Evolutionary conservation across 2,797 vertebrate genomes (phyloP).

Genomic region (Chelon labrosus): DNA sequence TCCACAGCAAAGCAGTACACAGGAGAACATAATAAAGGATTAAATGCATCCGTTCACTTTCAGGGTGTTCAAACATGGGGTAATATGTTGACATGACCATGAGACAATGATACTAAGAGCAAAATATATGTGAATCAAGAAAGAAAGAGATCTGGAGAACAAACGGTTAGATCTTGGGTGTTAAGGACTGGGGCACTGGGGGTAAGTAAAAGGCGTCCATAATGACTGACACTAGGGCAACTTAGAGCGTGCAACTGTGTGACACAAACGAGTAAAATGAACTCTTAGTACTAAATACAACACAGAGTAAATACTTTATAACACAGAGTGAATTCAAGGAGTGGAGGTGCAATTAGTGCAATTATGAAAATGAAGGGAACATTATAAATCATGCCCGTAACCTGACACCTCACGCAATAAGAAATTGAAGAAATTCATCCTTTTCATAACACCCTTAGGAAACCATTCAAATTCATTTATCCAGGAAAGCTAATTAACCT

Average conservation of each 20-base stretch:
- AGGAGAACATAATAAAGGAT: neutral
- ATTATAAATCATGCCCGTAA: conserved; percentile 74
- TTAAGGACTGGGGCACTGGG: no score
- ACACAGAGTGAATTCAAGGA: conserved; percentile 52
- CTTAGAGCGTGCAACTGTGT: neutral
- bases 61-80: neutral
- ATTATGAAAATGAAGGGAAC: conserved; percentile 74
- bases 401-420: conserved; percentile 61
- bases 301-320: conserved; percentile 46
- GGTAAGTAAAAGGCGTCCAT: neutral
- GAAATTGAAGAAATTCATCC: conserved; percentile 58
- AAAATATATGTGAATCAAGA: neutral
- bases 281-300: conserved; percentile 8
- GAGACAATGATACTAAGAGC: neutral
- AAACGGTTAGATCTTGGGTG: neutral
- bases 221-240: neutral
- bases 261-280: conserved; percentile 29
- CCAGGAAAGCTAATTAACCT: conserved; percentile 65
- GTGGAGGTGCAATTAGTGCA: conserved; percentile 58
- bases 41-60: neutral
- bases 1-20: neutral
- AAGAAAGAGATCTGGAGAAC: neutral
- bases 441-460: conserved; percentile 51
- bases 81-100: neutral
- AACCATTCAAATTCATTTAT: conserved; percentile 62